phyloP scores from a whole-genome alignment of 1,140 invertebrate genomes.

The Neomicropteryx cornuta region DNA sequence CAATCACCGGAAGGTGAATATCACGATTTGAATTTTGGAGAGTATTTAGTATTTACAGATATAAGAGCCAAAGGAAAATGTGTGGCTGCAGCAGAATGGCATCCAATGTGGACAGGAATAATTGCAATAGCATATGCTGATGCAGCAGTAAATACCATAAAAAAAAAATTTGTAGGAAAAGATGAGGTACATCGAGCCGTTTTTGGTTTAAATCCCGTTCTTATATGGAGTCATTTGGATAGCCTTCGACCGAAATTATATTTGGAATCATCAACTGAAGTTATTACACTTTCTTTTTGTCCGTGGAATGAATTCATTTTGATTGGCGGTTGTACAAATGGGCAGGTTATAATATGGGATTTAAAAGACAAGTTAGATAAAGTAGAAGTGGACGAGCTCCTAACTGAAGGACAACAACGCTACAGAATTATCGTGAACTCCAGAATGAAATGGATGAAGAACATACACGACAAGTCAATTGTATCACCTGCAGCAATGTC shows the following conservation, averaged over 20 bases:
- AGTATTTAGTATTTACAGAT: slow-evolving; percentile 51
- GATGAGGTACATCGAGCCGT: slow-evolving; percentile 40
- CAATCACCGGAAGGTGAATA: too few relatives aligned
- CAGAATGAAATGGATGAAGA: slow-evolving; percentile 57
- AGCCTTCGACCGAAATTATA: slow-evolving; percentile 56
- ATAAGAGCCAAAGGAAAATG: slow-evolving; percentile 47
- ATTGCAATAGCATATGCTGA: slow-evolving; percentile 51
- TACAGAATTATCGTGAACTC: slow-evolving; percentile 48
- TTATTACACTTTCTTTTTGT: slow-evolving; percentile 51
- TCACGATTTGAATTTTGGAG: slow-evolving; percentile 42
- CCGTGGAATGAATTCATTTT: slow-evolving; percentile 55
- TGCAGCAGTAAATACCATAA: slow-evolving; percentile 29
- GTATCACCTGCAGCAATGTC: slow-evolving; percentile 49
- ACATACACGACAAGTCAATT: slow-evolving; percentile 38
- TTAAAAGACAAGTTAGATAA: slow-evolving; percentile 53
- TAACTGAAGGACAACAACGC: slow-evolving; percentile 49
- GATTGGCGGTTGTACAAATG: slow-evolving; percentile 59
- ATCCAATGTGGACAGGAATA: slow-evolving; percentile 54
- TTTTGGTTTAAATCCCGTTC: slow-evolving; percentile 46
- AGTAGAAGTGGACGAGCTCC: slow-evolving; percentile 46
- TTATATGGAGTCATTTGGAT: slow-evolving; percentile 64
- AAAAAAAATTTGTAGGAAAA: slow-evolving; percentile 23
- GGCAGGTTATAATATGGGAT: slow-evolving; percentile 64
- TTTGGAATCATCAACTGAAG: slow-evolving; percentile 52
- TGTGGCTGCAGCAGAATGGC: slow-evolving; percentile 55